These are phyloP conservation scores for Aphelenchoides avenae DNA, from an alignment of 1,140 invertebrate genomes.

Conservation along the genomic window DNA sequence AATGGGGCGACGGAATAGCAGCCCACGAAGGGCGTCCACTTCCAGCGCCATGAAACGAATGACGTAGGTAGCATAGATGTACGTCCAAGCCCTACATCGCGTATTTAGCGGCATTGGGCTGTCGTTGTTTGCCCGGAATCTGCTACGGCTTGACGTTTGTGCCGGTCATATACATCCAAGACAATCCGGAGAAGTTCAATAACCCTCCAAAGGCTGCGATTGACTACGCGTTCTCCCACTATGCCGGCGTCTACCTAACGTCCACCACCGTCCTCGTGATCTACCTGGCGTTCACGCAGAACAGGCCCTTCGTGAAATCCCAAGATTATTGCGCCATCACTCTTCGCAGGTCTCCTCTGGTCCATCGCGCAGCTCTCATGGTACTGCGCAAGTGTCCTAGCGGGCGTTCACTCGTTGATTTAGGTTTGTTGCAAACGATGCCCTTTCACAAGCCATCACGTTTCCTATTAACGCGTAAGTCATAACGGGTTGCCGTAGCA, in stretches of 20 bases:
- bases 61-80: too few species aligned
- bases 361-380: slow-evolving; percentile 60
- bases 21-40: too few species aligned
- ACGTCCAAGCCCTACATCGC: too few species aligned
- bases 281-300: slow-evolving; percentile 59
- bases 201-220: slow-evolving; percentile 53
- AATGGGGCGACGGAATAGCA: too few species aligned
- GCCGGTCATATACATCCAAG: slow-evolving; percentile 61
- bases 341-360: slow-evolving; percentile 63
- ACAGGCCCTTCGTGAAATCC: slow-evolving; percentile 58
- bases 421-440: slow-evolving; percentile 61
- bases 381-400: slow-evolving; percentile 35
- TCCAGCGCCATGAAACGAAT: too few species aligned
- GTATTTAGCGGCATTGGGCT: too few species aligned
- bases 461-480: too few species aligned
- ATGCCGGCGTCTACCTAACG: slow-evolving; percentile 61
- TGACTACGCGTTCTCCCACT: slow-evolving; percentile 63
- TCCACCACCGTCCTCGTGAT: slow-evolving; percentile 61
- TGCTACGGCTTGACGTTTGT: slow-evolving; percentile 29
- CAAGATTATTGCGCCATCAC: slow-evolving; percentile 60
- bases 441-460: slow-evolving; percentile 61
- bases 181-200: slow-evolving; percentile 52
- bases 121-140: slow-evolving; percentile 26
- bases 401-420: too few species aligned
- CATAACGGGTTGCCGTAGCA: too few species aligned